Evolutionary conservation across 1,140 invertebrate genomes (phyloP).

Genomic region (Apis dorsata): DNA sequence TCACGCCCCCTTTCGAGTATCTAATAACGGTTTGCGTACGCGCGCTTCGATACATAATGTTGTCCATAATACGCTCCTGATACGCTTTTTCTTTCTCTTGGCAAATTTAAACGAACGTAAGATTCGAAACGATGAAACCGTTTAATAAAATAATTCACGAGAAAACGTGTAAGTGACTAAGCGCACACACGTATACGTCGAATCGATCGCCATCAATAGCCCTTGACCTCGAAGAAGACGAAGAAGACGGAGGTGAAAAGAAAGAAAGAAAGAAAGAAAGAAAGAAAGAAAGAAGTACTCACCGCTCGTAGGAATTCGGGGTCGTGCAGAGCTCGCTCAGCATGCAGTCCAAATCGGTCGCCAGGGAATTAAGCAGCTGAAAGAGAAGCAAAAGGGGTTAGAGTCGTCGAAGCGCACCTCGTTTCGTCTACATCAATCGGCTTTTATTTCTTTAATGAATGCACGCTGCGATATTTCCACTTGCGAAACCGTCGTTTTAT

Average conservation of each 20-base stretch:
- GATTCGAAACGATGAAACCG: too few relatives aligned
- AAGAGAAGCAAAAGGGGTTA: conserved; percentile 70
- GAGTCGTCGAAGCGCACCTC: conserved; percentile 6
- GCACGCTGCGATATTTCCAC: neutral
- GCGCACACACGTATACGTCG: neutral
- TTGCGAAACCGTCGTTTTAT: neutral
- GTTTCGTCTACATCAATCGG: conserved; percentile 25
- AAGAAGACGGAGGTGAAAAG: neutral
- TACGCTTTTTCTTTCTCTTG: too few relatives aligned
- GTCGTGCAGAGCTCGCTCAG: conserved; percentile 84
- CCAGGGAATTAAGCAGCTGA: conserved; percentile 87
- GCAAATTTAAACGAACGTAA: too few relatives aligned
- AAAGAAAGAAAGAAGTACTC: conserved; percentile 58
- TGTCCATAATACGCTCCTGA: too few relatives aligned
- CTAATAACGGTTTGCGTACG: neutral
- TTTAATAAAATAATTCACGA: too few relatives aligned
- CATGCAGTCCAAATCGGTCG: conserved; percentile 87
- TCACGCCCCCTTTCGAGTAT: neutral
- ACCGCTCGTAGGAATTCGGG: conserved; percentile 74
- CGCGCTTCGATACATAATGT: too few relatives aligned
- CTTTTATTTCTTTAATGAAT: conserved; percentile 28
- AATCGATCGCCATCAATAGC: conserved; percentile 14
- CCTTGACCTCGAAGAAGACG: conserved; percentile 42
- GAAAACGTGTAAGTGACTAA: neutral
- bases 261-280: conserved; percentile 19